These are phyloP conservation scores for Lepidocyrtoides sp. DNA, from an alignment of 2,888 invertebrate species.

Conservation along the genomic window DNA sequence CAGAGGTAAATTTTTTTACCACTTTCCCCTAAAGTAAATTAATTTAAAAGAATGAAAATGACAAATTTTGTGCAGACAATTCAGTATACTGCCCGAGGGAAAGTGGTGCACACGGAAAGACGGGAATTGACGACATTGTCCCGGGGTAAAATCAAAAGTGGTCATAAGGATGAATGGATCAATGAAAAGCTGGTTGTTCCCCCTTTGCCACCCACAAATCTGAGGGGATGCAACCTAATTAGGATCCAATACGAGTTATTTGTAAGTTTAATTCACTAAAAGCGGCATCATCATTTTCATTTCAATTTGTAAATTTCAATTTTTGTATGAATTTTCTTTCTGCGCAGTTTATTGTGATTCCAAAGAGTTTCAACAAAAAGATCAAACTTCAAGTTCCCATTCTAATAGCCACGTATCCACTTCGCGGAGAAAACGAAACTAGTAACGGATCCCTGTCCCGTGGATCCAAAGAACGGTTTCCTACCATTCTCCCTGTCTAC, in stretches of 20 bases:
- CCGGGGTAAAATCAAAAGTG: constrained; percentile 93
- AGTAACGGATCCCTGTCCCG: constrained; percentile 87
- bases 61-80: constrained; percentile 89
- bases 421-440: constrained; percentile 88
- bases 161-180: constrained; percentile 94
- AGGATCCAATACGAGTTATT: constrained; percentile 97
- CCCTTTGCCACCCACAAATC: constrained; percentile 97
- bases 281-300: background rate
- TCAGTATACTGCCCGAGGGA: constrained; percentile 95
- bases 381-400: constrained; percentile 97
- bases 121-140: constrained; percentile 93
- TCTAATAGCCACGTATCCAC: constrained; percentile 96
- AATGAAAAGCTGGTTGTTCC: constrained; percentile 97
- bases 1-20: constrained; percentile 89
- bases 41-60: background rate
- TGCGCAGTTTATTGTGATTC: constrained; percentile 94
- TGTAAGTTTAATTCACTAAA: constrained; percentile 90
- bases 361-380: constrained; percentile 96
- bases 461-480: constrained; percentile 96
- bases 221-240: constrained; percentile 97
- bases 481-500: constrained; percentile 96
- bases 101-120: constrained; percentile 95
- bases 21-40: too few relatives aligned
- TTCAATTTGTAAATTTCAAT: background rate
- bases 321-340: constrained; percentile 84